phyloP scores from a whole-genome alignment of 2,888 invertebrate species.

The Colostygia pectinataria region DNA sequence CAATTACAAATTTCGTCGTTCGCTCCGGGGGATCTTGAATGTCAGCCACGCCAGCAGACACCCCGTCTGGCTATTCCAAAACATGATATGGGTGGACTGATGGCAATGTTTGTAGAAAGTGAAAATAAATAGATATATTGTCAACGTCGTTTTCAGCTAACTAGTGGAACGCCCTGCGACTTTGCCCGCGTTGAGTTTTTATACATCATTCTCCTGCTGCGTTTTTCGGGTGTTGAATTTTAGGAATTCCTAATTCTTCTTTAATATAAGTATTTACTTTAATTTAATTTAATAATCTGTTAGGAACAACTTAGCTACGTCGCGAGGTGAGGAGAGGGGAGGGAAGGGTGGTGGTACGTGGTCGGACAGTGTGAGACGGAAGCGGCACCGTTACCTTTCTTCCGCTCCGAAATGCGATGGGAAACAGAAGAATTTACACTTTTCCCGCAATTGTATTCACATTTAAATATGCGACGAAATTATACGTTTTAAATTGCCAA shows the following conservation, averaged over 20 bases:
- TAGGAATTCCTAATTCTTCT: no score
- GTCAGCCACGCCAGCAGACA: slow-evolving; percentile 41
- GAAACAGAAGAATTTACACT: slow-evolving; percentile 52
- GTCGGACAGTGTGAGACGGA: slow-evolving; percentile 38
- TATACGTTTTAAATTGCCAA: no score
- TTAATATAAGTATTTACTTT: no score
- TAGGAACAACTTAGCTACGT: no score
- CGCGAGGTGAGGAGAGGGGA: no score
- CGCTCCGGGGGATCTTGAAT: slow-evolving; percentile 35
- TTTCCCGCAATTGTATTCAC: slow-evolving; percentile 20
- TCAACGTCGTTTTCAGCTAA: slow-evolving; percentile 4
- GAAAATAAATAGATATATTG: slow-evolving; percentile 48
- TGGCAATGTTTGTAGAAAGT: slow-evolving; percentile 55
- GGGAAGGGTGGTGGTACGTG: no score
- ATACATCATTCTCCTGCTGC: no score
- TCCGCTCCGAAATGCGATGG: slow-evolving; percentile 54
- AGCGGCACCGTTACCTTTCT: slow-evolving; percentile 38
- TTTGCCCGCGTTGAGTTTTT: no score
- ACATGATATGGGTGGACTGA: slow-evolving; percentile 43
- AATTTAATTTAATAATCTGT: no score
- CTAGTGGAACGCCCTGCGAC: no score
- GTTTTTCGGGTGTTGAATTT: no score
- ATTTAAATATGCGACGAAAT: no score
- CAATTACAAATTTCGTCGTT: not conserved
- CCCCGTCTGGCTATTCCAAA: slow-evolving; percentile 42